Conservation (phyloP, 2,113 vertebrate species). For the Motacilla alba region DNA sequence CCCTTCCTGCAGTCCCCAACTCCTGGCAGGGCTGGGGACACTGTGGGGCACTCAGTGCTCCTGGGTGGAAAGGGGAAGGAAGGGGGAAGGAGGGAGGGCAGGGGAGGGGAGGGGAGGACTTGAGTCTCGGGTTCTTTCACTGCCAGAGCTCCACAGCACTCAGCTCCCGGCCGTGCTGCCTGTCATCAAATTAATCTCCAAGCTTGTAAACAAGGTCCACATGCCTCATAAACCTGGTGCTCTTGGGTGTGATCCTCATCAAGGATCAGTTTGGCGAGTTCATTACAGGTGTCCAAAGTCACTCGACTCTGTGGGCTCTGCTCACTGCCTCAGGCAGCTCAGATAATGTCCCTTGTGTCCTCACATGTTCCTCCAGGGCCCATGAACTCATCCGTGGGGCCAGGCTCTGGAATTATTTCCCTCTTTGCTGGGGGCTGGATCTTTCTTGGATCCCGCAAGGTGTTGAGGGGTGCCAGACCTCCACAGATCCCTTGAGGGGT, state of each 20-base stretch:
- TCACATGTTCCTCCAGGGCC: accelerated
- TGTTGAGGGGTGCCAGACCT: background rate
- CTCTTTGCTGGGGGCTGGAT: background rate
- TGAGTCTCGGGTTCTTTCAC: accelerated
- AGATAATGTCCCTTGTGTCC: background rate
- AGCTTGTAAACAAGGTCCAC: background rate
- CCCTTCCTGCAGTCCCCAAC: background rate
- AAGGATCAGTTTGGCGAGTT: background rate
- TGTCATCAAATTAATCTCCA: background rate
- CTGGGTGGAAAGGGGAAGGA: too few species aligned
- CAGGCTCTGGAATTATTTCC: background rate
- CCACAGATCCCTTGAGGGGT: background rate
- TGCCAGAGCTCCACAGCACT: accelerated
- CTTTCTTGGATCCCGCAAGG: background rate
- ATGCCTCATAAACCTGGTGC: accelerated
- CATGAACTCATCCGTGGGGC: accelerated
- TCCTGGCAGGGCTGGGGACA: accelerated
- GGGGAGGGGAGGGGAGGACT: background rate
- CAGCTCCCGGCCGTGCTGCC: accelerated
- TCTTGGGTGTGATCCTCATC: background rate
- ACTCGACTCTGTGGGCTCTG: background rate
- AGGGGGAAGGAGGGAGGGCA: background rate
- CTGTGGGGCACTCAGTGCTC: accelerated
- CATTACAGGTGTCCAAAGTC: background rate
- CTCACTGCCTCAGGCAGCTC: accelerated